Conservation (phyloP, 2,113 vertebrate species). For the Triplophysa rosa region DNA sequence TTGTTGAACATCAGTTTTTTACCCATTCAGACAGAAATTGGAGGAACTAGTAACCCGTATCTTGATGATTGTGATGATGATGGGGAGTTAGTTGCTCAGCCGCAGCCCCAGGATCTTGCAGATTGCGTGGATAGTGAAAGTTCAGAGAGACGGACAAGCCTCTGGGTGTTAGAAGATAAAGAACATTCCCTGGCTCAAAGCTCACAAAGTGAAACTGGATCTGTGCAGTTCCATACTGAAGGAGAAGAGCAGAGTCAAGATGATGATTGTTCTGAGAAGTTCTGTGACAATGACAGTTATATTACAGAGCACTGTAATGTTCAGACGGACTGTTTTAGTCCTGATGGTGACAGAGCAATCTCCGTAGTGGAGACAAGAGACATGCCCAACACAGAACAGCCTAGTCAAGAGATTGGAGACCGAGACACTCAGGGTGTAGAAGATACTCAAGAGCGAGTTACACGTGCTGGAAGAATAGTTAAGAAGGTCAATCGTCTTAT, state of each 20-base stretch:
- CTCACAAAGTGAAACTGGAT: not conserved
- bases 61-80: not conserved
- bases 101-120: not conserved
- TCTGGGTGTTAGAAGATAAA: not conserved
- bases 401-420: not conserved
- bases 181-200: not conserved
- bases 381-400: not conserved
- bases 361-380: not conserved
- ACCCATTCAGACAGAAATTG: not conserved
- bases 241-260: not conserved
- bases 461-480: not conserved
- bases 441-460: not conserved
- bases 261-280: too few relatives aligned
- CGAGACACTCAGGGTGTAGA: not conserved
- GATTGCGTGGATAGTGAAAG: not conserved
- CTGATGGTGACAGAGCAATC: not conserved
- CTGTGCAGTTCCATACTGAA: not conserved
- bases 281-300: too few relatives aligned
- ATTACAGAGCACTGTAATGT: not conserved
- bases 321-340: not conserved
- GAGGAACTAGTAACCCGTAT: not conserved
- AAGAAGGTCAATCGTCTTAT: not conserved
- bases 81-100: too few relatives aligned
- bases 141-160: not conserved
- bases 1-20: conserved; percentile 4